Percentiles rank a stretch among this genome's conserved stretches.
Evolutionary conservation across 1,140 invertebrate species (phyloP).

Genomic region (Leptinotarsa texana): DNA sequence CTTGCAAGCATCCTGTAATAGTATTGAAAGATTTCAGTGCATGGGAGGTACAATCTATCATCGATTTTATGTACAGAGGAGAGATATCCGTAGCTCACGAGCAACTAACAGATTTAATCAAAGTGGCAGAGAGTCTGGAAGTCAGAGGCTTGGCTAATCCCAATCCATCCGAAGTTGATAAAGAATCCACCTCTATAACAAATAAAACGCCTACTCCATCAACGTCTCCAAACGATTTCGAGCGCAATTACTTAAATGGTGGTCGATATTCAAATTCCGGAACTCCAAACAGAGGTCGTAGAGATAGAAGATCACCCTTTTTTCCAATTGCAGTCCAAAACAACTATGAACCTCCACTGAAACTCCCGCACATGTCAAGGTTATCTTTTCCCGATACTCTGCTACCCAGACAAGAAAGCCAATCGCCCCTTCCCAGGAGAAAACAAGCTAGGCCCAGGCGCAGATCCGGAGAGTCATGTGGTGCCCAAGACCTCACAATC

Average conservation of each 20-base stretch:
- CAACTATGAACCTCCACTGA: conserved; percentile 48
- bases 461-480: conserved; percentile 73
- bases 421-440: conserved; percentile 74
- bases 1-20: conserved; percentile 92
- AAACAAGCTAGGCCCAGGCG: conserved; percentile 81
- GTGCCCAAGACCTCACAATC: conserved; percentile 64
- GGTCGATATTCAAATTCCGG: conserved; percentile 43
- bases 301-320: conserved; percentile 38
- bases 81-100: conserved; percentile 86
- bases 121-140: conserved; percentile 83
- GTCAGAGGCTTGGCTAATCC: conserved; percentile 77
- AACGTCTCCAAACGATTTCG: conserved; percentile 62
- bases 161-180: conserved; percentile 65
- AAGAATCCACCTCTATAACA: conserved; percentile 51
- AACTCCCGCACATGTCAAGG: conserved; percentile 59
- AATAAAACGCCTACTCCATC: conserved; percentile 63
- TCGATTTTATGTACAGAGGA: conserved; percentile 92
- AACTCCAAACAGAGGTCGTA: conserved; percentile 38
- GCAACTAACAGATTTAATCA: conserved; percentile 77
- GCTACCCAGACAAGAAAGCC: conserved; percentile 56
- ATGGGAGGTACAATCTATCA: conserved; percentile 83
- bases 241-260: conserved; percentile 45
- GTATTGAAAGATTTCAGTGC: conserved; percentile 86
- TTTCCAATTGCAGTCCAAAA: conserved; percentile 38
- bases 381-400: conserved; percentile 57